phyloP scores from a whole-genome alignment of 2,113 vertebrate species.

The Cyprichromis sp. region DNA sequence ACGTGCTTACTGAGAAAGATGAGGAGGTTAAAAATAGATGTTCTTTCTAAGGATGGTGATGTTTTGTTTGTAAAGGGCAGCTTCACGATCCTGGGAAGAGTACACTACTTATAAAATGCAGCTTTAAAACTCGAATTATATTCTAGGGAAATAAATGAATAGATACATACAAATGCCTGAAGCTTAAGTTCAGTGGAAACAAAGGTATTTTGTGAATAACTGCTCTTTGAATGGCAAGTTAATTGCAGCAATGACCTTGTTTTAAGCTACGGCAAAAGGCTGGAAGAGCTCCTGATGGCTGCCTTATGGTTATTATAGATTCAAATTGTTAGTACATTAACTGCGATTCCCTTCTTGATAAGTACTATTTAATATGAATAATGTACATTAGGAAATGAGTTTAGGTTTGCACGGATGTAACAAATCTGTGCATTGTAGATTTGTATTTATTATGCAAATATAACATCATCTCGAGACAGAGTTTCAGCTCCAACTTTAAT shows the following conservation, averaged over 20 bases:
- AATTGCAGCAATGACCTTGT: conserved; percentile 23
- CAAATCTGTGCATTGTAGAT: background rate
- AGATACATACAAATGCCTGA: background rate
- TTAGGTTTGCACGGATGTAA: background rate
- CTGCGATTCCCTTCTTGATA: background rate
- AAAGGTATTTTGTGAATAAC: background rate
- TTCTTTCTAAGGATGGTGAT: background rate
- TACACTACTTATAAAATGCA: background rate
- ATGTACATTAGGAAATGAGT: background rate
- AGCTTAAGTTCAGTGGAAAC: background rate
- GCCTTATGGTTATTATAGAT: background rate
- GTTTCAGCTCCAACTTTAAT: background rate
- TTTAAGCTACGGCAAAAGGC: background rate
- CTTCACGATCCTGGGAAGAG: background rate
- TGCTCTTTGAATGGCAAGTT: conserved; percentile 1
- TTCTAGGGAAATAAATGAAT: background rate
- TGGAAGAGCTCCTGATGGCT: background rate
- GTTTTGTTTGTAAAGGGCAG: background rate
- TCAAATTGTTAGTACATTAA: background rate
- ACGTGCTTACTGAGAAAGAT: background rate
- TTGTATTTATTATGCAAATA: background rate
- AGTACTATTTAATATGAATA: background rate
- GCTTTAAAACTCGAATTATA: background rate
- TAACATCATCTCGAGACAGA: background rate
- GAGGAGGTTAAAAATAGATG: background rate